Base-by-base conservation (phyloP, 1,140 invertebrate genomes). In the Drosophila nigromelanica region DNA sequence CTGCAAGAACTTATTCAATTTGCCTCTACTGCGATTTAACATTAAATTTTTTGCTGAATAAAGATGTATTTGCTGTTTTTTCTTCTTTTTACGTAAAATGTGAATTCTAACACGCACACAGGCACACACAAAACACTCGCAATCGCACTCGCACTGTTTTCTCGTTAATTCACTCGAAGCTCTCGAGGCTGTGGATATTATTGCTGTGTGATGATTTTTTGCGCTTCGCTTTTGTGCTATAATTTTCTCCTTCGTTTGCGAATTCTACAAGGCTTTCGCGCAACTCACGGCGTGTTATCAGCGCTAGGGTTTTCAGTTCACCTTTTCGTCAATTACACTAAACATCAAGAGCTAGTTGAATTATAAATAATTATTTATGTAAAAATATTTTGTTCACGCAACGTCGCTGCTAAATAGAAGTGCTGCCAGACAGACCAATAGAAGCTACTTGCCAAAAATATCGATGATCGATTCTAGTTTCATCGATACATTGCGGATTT, bases 1-100 rank as follows among this genome's bases (percentile, higher is more conserved):
- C 69, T 91, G 90, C 72, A 91, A 90, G 78, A 91, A 77, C 80
- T 90, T 89, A 68, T 80, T 86, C 40, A 91, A 80, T 90, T 79
- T 91, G 56, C 76, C 83, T 73, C 78, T 91, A 80, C 90, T 77
- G 62, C 83, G 90, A 80, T 91, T 86, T 68, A 91, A 91, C 90
- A 91, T 91, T 73, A 91, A 91, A 70, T 76, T 72, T 63, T 59
- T 76, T 74, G 79, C 78, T 76, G 71, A 76, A 78, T 78, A 80
- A 75, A 75, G 70, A 48, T 62, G 61, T 75, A 58, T 72, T 43
- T 35, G 6, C 37, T 55, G 35, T 45, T 66, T 72, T 39, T 47
- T 50, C 48, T 30, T 42, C 24, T 40, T 63, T 87, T 89, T 89
- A 85, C 85, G 83, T 89, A 83, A 89, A 87, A 80, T 89, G 73